Conservation (phyloP, 2,888 invertebrate species). For the Calameuta filiformis region DNA sequence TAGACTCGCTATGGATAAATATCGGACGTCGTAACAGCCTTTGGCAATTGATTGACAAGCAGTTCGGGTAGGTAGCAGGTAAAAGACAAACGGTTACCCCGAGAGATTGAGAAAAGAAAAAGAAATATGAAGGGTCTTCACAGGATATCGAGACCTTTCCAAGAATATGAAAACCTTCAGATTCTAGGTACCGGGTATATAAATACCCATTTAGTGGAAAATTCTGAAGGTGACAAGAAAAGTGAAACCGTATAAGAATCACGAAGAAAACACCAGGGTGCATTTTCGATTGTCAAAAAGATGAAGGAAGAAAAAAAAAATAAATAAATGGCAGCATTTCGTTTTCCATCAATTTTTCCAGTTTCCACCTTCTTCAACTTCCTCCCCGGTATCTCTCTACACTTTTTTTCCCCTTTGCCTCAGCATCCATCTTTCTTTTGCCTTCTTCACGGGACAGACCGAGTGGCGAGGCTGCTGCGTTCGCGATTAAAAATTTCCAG, state of each 20-base stretch:
- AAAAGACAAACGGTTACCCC: background rate
- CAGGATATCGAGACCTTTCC: background rate
- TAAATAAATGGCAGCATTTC: background rate
- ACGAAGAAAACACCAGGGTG: background rate
- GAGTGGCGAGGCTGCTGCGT: constrained; percentile 17
- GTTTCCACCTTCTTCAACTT: background rate
- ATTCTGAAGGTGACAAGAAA: background rate
- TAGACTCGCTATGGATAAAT: background rate
- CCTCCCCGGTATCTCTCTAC: background rate
- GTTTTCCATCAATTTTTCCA: background rate
- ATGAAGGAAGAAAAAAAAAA: background rate
- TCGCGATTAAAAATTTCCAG: constrained; percentile 39
- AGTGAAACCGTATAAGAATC: background rate
- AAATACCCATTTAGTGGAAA: background rate
- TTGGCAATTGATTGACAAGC: background rate
- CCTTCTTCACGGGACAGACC: background rate
- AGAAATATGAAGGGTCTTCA: background rate
- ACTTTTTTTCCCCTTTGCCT: background rate
- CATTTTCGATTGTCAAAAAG: background rate
- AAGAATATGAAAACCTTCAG: background rate
- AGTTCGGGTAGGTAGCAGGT: background rate
- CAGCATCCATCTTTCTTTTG: constrained; percentile 6
- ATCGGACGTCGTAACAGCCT: background rate
- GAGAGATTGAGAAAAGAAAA: background rate
- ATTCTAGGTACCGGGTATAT: background rate